Evolutionary conservation across 2,113 vertebrate species (phyloP), one percentile per base, ranked within the genome.

Genomic region (Oncorhynchus clarkii): DNA sequence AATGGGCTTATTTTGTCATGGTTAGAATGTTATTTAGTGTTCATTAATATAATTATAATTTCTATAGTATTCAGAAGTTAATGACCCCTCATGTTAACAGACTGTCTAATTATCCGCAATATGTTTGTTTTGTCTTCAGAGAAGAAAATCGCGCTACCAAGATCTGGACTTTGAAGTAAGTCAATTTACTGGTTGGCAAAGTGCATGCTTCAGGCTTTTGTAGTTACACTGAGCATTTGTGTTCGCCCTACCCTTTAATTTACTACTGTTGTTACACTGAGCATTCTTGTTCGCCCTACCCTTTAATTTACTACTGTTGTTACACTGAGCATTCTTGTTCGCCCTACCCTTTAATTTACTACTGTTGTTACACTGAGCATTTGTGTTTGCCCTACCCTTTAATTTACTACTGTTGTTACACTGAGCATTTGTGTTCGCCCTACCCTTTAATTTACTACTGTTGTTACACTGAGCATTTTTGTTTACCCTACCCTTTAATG

Each of bases 161-260:
- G 98, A 99, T 93, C 93, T 99, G 93, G 98, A 99, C 95, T 99
- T 99, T 92, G 97, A 99, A 97, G 98, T 99, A 95, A 92, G 97
- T 97, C 80, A 80, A 75, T 2, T 51, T 27, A 54, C 74, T 22
- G 48, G 31, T 70, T 65, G 80, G 66, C 59, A 3, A 69, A 75
- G 67, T 74, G 79, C 87, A 90, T 89, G 84, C 82, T 79, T 87
- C 72, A 64, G 82, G 70, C 77, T 85, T 90, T 84, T 82, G 12
- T 62, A 24, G 59, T 85, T 79, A 85, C 84, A 77, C 80, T 80
- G 82, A 84, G 78, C 12, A 89, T 85, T 82, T 76, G 73, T 80
- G 88, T 92, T 92, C 68, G 6, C 59, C 59, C 59, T 90, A 89
- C 88, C 87, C 88, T 92, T 93, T 93, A 27, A 27, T 27, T 27